Base-by-base conservation (phyloP, 37 sponge, comb jelly and placozoan genomes). In the Petrosia ficiformis region DNA sequence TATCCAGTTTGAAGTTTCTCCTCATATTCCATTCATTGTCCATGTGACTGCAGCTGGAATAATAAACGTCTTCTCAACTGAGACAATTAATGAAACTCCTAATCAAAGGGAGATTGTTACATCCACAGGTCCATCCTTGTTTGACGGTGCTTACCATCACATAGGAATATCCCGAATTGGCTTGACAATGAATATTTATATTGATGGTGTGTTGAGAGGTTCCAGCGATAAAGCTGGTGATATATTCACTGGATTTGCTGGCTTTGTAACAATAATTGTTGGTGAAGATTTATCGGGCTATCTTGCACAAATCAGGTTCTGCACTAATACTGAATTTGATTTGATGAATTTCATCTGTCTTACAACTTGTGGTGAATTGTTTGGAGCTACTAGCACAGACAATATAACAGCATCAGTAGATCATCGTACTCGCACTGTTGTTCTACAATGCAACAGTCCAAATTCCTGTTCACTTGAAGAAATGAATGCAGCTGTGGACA, bases 311-410 rank as follows among this genome's bases (percentile, higher is more conserved):
- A 36, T 86, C 35, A 77, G 77, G 28, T 74, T 86, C 48, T 86
- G 86, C 52, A 65, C 58, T 30, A 41, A 31, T 28, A 19, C 8
- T 48, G 14, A 14, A 19, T 14, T 48, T 19, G 26, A 57, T 24
- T 41, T 74, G 19, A n/a, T 14, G 0, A 10, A n/a, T 11, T 57
- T 65, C 44, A 70, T 48, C 35, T 87, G 88, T 31, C 36, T 80
- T 10, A 40, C 77, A 32, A 82, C 74, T 40, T 87, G 88, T 72
- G 88, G 88, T 6, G 88, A 87, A 26, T 35, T 39, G 4, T 29
- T 87, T 19, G 60, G 72, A 42, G 57, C 81, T 28, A 24, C 33
- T 4, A 2, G 29, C 10, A 71, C 82, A 30, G 25, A 31, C 31
- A 57, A 81, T 52, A 72, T 80, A 3, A 48, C 60, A 36, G 72